These are phyloP conservation scores for Psilanteris sp. DNA, from an alignment of 1,140 invertebrate genomes.

Conservation along the genomic window DNA sequence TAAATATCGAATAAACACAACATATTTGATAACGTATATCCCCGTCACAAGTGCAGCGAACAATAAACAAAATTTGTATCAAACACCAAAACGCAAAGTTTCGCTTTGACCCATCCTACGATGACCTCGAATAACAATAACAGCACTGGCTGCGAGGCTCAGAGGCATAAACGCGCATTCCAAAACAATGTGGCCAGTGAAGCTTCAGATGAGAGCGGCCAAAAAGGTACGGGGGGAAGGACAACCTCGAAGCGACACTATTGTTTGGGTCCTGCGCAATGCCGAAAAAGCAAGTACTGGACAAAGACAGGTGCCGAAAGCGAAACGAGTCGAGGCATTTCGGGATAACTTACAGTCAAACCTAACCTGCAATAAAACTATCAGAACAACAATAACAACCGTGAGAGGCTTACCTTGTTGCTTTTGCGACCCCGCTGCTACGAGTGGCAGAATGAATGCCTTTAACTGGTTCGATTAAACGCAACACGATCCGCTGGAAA, in stretches of 20 bases:
- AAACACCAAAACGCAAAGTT: constrained; percentile 8
- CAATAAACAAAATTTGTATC: constrained; percentile 5
- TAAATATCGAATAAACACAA: too few relatives aligned
- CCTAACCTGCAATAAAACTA: constrained; percentile 43
- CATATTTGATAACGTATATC: too few relatives aligned
- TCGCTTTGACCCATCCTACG: constrained; percentile 18
- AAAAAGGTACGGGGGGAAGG: constrained; percentile 44
- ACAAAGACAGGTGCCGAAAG: constrained; percentile 15
- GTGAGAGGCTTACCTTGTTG: constrained; percentile 1
- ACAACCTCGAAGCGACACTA: constrained; percentile 57
- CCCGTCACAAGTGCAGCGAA: background rate
- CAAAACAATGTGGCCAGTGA: constrained; percentile 48
- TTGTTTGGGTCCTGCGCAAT: constrained; percentile 24
- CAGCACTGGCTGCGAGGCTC: constrained; percentile 12
- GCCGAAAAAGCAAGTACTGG: constrained; percentile 19
- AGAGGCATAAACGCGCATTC: constrained; percentile 36
- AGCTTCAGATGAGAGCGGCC: constrained; percentile 46
- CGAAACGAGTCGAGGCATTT: constrained; percentile 21
- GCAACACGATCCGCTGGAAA: too few relatives aligned
- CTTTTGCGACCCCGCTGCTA: too few relatives aligned
- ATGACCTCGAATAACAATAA: constrained; percentile 46
- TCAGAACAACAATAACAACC: constrained; percentile 12
- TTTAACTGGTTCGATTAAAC: too few relatives aligned
- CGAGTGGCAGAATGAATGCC: too few relatives aligned
- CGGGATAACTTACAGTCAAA: constrained; percentile 29